Base-by-base conservation (phyloP, 2,797 vertebrate genomes). In the Microchirus variegatus region DNA sequence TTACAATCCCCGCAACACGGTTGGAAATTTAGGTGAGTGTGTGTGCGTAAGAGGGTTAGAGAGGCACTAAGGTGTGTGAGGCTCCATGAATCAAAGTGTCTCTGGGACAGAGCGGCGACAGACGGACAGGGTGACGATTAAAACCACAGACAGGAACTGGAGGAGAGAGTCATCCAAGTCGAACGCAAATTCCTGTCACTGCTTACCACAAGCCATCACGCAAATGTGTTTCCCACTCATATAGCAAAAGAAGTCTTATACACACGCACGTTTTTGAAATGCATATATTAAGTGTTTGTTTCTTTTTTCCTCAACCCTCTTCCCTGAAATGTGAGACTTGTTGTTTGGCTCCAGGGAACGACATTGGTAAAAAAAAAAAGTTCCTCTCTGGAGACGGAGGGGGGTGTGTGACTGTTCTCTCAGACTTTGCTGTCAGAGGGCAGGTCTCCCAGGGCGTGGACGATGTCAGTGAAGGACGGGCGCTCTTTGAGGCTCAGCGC, bases 401-500 rank as follows among this genome's bases (percentile, higher is more conserved):
- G 22, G 22, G 53, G 26, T 44, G 22, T 50, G 26, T 44, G 9
- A 44, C 2, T 50, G 26, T 42, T 6, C 18, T 61, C 77, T 97
- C 93, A 99, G 75, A 95, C 95, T 91, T 97, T 98, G 93, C 93
- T 94, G 92, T 98, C 95, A 1, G 95, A 87, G 0, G 95, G 90
- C 81, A 92, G 87, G 72, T 96, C 95, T 67, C 93, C 94, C 15
- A 99, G 93, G 56, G 88, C 17, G 9, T 93, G 92, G 78, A 94
- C 89, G 0, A 99, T 92, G 78, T 99, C 96, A 0, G 95, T 95
- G 91, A 99, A 99, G 55, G 96, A 97, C 6, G 96, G 98, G 9
- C 97, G 94, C 70, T 99, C 96, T 87, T 98, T 98, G 19, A 95
- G 96, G 87, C 96, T 96, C 50, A 89, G 83, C 0, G 95, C 93